phyloP scores from a whole-genome alignment of 2,888 invertebrate species.

The Aporophyla lueneburgensis region DNA sequence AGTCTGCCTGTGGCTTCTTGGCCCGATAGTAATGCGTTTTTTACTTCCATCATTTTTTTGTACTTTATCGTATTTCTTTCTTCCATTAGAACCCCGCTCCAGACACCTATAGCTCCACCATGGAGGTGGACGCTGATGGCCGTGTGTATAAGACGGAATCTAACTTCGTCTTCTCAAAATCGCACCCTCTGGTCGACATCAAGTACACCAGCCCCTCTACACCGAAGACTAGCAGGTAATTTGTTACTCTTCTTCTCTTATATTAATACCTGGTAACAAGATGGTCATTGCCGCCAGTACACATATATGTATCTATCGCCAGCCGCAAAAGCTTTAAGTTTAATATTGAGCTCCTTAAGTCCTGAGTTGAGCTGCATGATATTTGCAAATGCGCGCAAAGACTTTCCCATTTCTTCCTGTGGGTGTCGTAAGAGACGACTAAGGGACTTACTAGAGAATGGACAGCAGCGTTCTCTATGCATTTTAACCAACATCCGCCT shows the following conservation, averaged over 20 bases:
- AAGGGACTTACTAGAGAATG: no score
- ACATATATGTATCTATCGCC: neutral
- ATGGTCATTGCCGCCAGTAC: neutral
- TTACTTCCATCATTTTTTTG: no score
- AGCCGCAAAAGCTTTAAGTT: neutral
- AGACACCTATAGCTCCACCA: conserved; percentile 10
- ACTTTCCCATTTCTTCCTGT: no score
- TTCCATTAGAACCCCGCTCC: conserved; percentile 10
- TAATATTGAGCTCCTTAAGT: neutral
- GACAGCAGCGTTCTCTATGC: no score
- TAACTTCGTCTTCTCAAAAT: conserved; percentile 10
- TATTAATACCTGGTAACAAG: no score
- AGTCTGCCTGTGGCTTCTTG: neutral
- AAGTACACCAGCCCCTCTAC: conserved; percentile 9
- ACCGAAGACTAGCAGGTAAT: conserved; percentile 16
- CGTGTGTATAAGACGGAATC: conserved; percentile 1
- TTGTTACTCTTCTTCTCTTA: neutral
- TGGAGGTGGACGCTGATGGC: neutral
- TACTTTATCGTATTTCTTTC: neutral
- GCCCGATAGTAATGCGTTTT: no score
- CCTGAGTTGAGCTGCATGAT: no score
- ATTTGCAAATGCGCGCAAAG: no score
- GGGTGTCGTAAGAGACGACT: no score
- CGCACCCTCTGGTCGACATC: conserved; percentile 3
- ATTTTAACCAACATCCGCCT: no score